Base-by-base conservation (phyloP, 2,797 vertebrate genomes). In the Scarus forsteni region DNA sequence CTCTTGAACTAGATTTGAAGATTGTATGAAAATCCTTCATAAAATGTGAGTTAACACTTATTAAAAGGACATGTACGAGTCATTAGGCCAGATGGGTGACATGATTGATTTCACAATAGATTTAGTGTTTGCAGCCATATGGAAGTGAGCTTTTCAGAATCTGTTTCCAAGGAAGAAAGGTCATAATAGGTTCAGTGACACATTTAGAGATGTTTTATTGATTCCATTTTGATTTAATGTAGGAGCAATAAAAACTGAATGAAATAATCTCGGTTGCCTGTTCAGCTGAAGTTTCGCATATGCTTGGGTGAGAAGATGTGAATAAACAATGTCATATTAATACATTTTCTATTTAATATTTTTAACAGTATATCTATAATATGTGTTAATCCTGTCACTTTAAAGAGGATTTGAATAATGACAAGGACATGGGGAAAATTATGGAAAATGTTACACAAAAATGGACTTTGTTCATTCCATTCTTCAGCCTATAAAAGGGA, bases 61-160 rank as follows among this genome's bases (percentile, higher is more conserved):
- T 16, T 55, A 50, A 56, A 74, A 53, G 54, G 34, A 36, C 2
- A 61, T 51, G 18, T 43, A 53, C 13, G 3, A 52, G 42, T 42
- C 15, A 42, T 72, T 35, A 38, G 16, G 61, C 7, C 57, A 67
- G 66, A 70, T 66, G 50, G 66, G 58, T 77, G 14, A 77, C 58
- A 63, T 66, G 63, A 62, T 43, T 18, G 62, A 58, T 57, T 58
- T 79, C 69, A 70, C 61, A 63, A 44, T 66, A 68, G 62, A 57
- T 40, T 56, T 54, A 27, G 60, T 8, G 54, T 57, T 45, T 50
- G 58, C 4, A 67, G 70, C 55, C 81, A 75, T 68, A 70, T 82
- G 81, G 73, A 73, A 75, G 44, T 34, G 64, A 73, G 79, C 68
- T 65, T 73, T 16, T 42, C 34, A 36, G 73, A 55, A 57, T 27